Evolutionary conservation across 2,888 invertebrate species (phyloP).

Genomic region (Pammene aurita): DNA sequence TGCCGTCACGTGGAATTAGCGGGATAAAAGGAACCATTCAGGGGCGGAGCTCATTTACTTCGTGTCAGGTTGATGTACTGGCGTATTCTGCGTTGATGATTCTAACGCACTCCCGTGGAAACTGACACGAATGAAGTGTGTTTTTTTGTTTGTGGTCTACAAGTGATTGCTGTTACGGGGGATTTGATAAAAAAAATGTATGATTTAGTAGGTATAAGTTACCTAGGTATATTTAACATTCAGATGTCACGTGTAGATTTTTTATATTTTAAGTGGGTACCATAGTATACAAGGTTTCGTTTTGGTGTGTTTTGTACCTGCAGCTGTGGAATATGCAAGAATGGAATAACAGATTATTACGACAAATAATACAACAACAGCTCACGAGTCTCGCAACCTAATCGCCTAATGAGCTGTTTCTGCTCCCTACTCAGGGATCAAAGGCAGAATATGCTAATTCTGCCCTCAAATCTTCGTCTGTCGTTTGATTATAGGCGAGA

Average conservation of each 20-base stretch:
- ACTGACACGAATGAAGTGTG: conserved; percentile 46
- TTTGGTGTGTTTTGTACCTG: too few relatives aligned
- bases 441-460: conserved; percentile 45
- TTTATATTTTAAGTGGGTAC: too few relatives aligned
- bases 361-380: too few relatives aligned
- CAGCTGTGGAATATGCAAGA: too few relatives aligned
- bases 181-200: neutral
- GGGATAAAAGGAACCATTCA: conserved; percentile 50
- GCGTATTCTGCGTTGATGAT: conserved; percentile 53
- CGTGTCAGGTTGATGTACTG: conserved; percentile 60
- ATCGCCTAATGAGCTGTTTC: conserved; percentile 31
- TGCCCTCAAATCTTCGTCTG: conserved; percentile 40
- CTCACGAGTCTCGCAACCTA: conserved; percentile 17
- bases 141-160: conserved; percentile 22
- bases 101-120: conserved; percentile 45
- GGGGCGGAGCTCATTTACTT: conserved; percentile 55
- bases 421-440: conserved; percentile 40
- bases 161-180: neutral
- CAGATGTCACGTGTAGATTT: too few relatives aligned
- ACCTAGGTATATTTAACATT: neutral
- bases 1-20: conserved; percentile 51
- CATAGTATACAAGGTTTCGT: too few relatives aligned
- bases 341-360: too few relatives aligned
- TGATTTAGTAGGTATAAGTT: neutral
- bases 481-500: conserved; percentile 42